Conservation (phyloP, 2,113 vertebrate species). For the Aphelocoma coerulescens region DNA sequence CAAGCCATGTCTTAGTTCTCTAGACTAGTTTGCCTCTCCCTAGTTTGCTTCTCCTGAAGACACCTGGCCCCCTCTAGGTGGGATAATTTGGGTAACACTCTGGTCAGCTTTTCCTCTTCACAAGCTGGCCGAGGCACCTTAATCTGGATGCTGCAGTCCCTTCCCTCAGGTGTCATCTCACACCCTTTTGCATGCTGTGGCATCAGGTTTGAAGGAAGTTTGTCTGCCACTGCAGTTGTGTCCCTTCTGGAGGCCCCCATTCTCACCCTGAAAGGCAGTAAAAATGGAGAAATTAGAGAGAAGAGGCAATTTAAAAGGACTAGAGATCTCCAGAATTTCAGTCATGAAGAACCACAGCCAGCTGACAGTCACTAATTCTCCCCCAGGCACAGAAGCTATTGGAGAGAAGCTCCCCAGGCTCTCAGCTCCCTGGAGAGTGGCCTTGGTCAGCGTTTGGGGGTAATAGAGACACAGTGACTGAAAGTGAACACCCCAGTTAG, state of each 20-base stretch:
- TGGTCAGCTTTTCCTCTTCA: background rate
- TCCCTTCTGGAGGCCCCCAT: background rate
- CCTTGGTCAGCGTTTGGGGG: background rate
- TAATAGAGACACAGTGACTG: background rate
- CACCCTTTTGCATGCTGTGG: background rate
- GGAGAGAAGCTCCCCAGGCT: background rate
- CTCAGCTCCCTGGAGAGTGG: background rate
- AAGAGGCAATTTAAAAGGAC: background rate
- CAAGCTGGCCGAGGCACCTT: background rate
- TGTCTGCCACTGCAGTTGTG: background rate
- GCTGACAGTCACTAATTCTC: background rate
- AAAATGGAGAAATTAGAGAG: background rate
- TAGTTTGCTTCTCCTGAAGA: background rate
- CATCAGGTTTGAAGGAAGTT: background rate
- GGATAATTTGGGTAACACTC: background rate
- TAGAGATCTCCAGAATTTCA: background rate
- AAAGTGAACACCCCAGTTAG: background rate
- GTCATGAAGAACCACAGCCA: background rate
- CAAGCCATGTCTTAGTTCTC: background rate
- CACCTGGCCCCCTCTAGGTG: background rate
- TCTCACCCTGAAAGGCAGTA: background rate
- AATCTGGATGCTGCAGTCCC: background rate
- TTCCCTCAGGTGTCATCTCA: background rate
- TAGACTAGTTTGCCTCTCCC: background rate
- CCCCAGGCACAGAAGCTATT: background rate